Evolutionary conservation across 2,797 vertebrate species (phyloP), one percentile per base, ranked within the genome.

Genomic region (Loriculus beryllinus): DNA sequence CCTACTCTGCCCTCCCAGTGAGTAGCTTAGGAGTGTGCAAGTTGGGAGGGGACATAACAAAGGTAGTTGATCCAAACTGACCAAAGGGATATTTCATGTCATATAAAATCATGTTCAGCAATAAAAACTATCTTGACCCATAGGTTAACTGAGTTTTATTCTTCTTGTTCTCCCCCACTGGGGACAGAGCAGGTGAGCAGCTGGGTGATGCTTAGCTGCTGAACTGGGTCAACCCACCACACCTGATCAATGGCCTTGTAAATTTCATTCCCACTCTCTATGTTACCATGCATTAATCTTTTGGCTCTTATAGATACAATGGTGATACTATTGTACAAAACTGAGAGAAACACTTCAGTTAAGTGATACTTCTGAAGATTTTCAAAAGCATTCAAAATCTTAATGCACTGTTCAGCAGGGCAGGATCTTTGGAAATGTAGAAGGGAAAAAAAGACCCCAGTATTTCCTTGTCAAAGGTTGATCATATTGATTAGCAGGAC

Each of bases 401-500:
- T 67, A 62, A 22, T 39, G 33, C 19, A n/a, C 19, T 0, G 3
- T 47, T 47, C 51, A 82, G 11, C n/a, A 49, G 33, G 49, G 29
- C 21, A 54, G 12, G 26, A 54, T 63, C 21, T 22, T 42, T 13
- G 33, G 51, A 74, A 49, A 64, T 11, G 33, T 15, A 6, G 26
- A 63, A 42, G 3, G n/a, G 28, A n/a, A 7, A 28, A 23, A 56
- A 25, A 28, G 4, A 43, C 22, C 29, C 28, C 20, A 20, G 0
- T 49, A 75, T 88, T 83, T 94, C 56, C 69, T 77, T 93, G 89
- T 74, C 65, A 93, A 88, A 94, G 68, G 75, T 82, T 86, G 52
- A 51, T 82, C 25, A 51, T 56, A 23, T 12, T 14, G 29, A 33
- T 75, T 70, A 92, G 10, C 21, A 70, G 39, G 18, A 68, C 28